phyloP scores from a whole-genome alignment of 2,797 vertebrate genomes.

The Megaceryle alcyon region DNA sequence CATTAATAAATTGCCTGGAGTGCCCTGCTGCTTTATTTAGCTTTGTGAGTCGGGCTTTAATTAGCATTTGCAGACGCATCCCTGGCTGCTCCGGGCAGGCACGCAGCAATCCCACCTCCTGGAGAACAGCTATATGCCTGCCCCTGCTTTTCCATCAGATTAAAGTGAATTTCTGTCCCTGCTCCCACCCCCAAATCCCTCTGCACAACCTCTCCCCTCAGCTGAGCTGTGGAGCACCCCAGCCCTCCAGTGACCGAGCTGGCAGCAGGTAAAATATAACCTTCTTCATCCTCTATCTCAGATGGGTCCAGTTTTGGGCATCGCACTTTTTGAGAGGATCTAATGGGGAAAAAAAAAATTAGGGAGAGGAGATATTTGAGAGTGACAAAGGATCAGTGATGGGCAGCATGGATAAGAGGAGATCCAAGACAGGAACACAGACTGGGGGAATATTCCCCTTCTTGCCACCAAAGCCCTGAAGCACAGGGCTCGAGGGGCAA shows the following conservation, averaged over 20 bases:
- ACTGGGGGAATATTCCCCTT: rapidly evolving
- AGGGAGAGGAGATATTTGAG: not conserved
- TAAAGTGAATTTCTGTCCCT: not conserved
- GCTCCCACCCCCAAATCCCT: not conserved
- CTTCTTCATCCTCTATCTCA: not conserved
- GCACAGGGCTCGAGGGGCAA: rapidly evolving
- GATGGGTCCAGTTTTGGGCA: not conserved
- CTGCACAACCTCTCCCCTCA: not conserved
- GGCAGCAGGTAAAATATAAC: not conserved
- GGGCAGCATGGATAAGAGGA: not conserved
- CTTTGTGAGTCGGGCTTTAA: not conserved
- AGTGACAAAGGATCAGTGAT: not conserved
- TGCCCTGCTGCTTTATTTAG: conserved; percentile 31
- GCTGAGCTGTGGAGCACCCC: not conserved
- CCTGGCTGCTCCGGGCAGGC: not conserved
- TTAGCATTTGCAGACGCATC: not conserved
- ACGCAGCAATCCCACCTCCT: not conserved
- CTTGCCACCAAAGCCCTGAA: not conserved
- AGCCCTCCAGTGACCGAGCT: rapidly evolving
- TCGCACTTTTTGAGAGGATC: not conserved
- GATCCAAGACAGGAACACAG: not conserved
- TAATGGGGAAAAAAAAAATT: rapidly evolving
- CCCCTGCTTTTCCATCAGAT: not conserved
- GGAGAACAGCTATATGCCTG: not conserved
- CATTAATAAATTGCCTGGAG: conserved; percentile 34